These are phyloP conservation scores for Calliphora vicina DNA, from an alignment of 1,140 invertebrate species.

Conservation along the genomic window DNA sequence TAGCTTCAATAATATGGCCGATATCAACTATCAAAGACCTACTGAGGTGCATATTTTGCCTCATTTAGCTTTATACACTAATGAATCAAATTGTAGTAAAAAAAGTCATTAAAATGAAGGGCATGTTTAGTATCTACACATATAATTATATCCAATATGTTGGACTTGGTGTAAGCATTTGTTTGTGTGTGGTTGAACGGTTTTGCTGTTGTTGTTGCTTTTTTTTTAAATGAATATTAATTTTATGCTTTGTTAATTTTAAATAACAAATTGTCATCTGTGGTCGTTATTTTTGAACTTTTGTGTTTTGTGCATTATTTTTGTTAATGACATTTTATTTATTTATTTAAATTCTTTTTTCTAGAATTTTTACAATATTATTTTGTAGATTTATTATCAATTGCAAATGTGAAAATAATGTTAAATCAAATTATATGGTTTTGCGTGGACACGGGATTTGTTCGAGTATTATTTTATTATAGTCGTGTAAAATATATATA, in stretches of 20 bases:
- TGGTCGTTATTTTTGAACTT: conserved; percentile 9
- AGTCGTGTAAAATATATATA: too few species aligned
- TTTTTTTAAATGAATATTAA: not conserved
- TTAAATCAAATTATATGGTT: not conserved
- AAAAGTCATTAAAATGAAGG: too few species aligned
- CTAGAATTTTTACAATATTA: not conserved
- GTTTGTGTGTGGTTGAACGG: not conserved
- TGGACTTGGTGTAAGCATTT: too few species aligned
- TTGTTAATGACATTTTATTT: not conserved
- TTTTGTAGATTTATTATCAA: not conserved
- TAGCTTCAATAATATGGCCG: too few species aligned
- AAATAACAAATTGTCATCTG: conserved; percentile 6
- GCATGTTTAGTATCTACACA: not conserved
- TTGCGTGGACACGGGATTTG: too few species aligned
- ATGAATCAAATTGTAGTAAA: too few species aligned
- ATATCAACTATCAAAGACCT: too few species aligned
- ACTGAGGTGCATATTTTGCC: too few species aligned
- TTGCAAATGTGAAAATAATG: not conserved
- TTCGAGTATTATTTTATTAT: too few species aligned
- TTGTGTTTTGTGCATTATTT: not conserved
- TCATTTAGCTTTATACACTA: too few species aligned
- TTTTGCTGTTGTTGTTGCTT: not conserved
- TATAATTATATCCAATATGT: too few species aligned
- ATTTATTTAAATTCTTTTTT: not conserved
- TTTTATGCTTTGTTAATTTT: conserved; percentile 7